phyloP scores from a whole-genome alignment of 2,113 vertebrate species.

The Hippocampus guttulatus region DNA sequence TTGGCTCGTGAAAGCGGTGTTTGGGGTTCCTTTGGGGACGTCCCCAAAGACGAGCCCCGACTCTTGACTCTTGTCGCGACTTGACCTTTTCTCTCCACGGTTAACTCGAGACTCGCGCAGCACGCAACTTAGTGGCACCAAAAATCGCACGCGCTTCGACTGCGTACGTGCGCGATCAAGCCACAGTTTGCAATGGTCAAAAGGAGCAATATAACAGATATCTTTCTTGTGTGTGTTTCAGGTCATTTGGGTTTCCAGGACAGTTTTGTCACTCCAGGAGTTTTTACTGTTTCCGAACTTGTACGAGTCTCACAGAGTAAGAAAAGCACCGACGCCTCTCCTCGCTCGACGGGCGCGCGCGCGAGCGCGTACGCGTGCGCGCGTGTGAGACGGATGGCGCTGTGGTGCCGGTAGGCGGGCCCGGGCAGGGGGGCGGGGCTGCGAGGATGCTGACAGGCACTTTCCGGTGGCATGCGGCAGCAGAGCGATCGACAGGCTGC shows the following conservation, averaged over 20 bases:
- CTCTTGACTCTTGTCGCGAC: too few relatives aligned
- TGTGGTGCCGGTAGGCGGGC: neutral
- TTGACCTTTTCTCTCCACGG: too few relatives aligned
- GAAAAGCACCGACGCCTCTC: conserved; percentile 37
- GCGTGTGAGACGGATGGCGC: neutral
- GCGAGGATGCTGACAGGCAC: neutral
- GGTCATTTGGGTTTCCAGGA: conserved; percentile 99
- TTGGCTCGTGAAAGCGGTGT: too few relatives aligned
- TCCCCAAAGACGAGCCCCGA: too few relatives aligned
- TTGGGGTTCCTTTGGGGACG: too few relatives aligned
- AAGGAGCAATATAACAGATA: neutral
- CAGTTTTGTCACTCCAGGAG: conserved; percentile 97
- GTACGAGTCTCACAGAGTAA: conserved; percentile 98
- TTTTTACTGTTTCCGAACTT: conserved; percentile 96
- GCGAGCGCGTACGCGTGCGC: too few relatives aligned
- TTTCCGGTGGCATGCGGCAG: neutral
- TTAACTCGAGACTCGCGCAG: too few relatives aligned
- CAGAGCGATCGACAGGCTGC: neutral
- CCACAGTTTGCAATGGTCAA: too few relatives aligned
- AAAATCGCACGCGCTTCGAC: too few relatives aligned
- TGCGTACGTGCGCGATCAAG: too few relatives aligned
- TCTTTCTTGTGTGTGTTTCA: conserved; percentile 58
- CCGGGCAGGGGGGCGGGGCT: conserved; percentile 5
- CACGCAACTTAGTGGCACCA: too few relatives aligned
- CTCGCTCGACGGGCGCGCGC: neutral